phyloP scores from a whole-genome alignment of 2,888 invertebrate species.

The Clunio marinus region DNA sequence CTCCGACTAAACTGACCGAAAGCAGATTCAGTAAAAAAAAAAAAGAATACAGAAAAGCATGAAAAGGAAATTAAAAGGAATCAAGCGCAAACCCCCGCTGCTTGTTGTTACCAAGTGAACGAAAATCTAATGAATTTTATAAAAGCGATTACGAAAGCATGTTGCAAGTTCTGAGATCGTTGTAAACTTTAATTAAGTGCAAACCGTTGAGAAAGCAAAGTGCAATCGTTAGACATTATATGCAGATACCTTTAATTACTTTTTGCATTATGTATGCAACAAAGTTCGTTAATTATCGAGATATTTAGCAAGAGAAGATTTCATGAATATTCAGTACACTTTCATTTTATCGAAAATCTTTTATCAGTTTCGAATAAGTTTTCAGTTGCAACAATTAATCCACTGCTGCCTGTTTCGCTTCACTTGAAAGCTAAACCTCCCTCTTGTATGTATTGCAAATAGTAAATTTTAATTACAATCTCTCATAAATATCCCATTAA shows the following conservation, averaged over 20 bases:
- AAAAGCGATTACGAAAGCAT: slow-evolving; percentile 17
- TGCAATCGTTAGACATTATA: slow-evolving; percentile 15
- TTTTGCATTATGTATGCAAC: slow-evolving; percentile 19
- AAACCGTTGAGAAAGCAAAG: background rate
- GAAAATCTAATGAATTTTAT: slow-evolving; percentile 23
- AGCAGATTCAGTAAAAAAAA: background rate
- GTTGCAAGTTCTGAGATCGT: background rate
- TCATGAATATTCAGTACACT: background rate
- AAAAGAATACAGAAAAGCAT: background rate
- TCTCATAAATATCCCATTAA: slow-evolving; percentile 34
- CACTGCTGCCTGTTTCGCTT: background rate
- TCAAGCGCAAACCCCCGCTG: no score
- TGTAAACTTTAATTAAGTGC: slow-evolving; percentile 32
- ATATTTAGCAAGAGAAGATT: background rate
- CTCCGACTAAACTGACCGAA: background rate
- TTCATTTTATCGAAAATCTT: slow-evolving; percentile 1
- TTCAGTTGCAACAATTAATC: slow-evolving; percentile 1
- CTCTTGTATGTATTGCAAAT: background rate
- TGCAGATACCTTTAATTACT: slow-evolving; percentile 8
- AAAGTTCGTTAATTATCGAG: slow-evolving; percentile 10
- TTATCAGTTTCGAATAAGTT: slow-evolving; percentile 19
- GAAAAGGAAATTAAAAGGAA: no score
- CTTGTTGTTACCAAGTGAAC: background rate
- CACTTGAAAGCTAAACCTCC: background rate
- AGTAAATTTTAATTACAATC: slow-evolving; percentile 36